Evolutionary conservation across 2,113 vertebrate genomes (phyloP), one percentile per base, ranked within the genome.

Genomic region (Callospermophilus lateralis): DNA sequence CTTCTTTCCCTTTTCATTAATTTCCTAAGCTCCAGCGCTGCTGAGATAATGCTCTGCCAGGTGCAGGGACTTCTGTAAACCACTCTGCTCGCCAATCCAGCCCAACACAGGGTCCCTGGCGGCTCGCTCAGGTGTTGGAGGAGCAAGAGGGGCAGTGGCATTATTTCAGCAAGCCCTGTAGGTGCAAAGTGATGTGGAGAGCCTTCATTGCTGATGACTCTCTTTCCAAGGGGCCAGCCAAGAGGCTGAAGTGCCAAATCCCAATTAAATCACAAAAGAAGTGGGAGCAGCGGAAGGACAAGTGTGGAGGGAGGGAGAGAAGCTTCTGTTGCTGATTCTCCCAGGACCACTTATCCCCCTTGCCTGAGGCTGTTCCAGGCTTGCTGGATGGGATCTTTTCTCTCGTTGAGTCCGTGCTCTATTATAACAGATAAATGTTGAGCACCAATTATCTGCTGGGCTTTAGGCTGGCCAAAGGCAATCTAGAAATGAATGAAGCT

Each of bases 11-110:
- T 67, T 96, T 96, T 91, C 88, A n/a, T 84, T 55, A 95, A 89
- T 78, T 94, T 96, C 83, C 79, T 88, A 72, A 91, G 83, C 79
- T n/a, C 89, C 88, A 28, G 22, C 8, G 15, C 45, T 83, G 63
- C 89, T 11, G 48, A 77, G 87, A 94, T 55, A 42, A 3, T 42
- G 78, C 1, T 76, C 93, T 55, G 51, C 95, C 92, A 85, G 70
- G 94, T 93, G 42, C 90, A 72, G 84, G 86, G 91, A 84, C 70
- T 95, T 76, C 88, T 98, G 96, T 86, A 91, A 96, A 63, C 51
- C 58, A 45, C 84, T 93, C 76, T 91, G 84, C 87, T 78, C 15
- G 28, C 88, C 76, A 61, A 74, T 74, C 72, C 84, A 92, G 95
- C 55, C 76, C 80, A 58, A 1, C 6, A 45, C 63, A 92, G 83